Base-by-base conservation (phyloP, 2,888 invertebrate genomes). In the Hypomecis punctinalis region DNA sequence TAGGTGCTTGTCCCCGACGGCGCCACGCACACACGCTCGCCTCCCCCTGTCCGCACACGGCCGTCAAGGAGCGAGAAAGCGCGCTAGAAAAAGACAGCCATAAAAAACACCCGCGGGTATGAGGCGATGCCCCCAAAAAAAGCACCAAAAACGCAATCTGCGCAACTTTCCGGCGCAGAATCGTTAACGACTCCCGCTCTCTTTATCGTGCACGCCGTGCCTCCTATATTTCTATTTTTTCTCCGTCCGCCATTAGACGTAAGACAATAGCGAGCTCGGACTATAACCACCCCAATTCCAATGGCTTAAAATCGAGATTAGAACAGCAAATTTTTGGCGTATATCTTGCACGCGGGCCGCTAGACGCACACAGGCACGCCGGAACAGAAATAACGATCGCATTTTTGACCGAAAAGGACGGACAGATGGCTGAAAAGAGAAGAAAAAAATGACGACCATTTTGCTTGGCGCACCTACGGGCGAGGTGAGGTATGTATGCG, bases 141-240 rank as follows among this genome's bases (percentile, higher is more conserved):
- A 93, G 90, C 92, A 92, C 93, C 93, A 93, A 93, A 93, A 93
- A 93, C 93, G 89, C 89, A 91, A 92, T 91, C 93, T 93, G 93
- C 93, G 93, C 93, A 93, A 93, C 93, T 93, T 93, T 88, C 91
- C 93, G 89, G 93, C 93, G 93, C 93, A 93, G 92, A 93, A 93
- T 93, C 93, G 93, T 93, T 93, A 93, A 91, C 92, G 90, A 92
- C 90, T 91, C 89, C 89, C 85, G 89, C 90, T 91, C 93, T 93
- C 92, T 93, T 92, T 93, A 93, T 91, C 92, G 90, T 91, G 83
- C 89, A 86, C 86, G 87, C 88, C 83, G 87, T 89, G 90, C 89
- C 91, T 91, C 91, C 91, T 93, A 93, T 93, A 92, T 92, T 93
- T 92, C 91, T 92, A 93, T 92, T 93, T 93, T 93, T 93, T 92